Evolutionary conservation across 2,888 invertebrate species (phyloP), one percentile per base, ranked within the genome.

Genomic region (Celastrina argiolus): DNA sequence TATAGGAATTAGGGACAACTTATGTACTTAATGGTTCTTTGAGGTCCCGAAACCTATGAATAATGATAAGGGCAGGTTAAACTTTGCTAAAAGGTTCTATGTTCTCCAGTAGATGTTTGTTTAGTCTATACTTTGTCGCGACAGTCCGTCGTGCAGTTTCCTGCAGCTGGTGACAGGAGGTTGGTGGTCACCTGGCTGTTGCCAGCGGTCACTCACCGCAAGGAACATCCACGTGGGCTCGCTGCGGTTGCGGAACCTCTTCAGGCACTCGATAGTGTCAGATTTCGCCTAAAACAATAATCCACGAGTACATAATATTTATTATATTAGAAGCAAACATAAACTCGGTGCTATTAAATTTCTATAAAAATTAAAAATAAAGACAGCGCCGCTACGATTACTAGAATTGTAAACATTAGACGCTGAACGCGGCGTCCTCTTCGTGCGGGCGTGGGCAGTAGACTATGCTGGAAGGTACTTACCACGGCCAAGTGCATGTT

Each of bases 211-310:
- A 78, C 92, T 92, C 92, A 97, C 97, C 69, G 94, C 94, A 70
- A 96, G 94, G 76, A 98, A 97, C 87, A 98, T 93, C 96, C 97
- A 98, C 0, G 96, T 96, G 0, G 98, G 98, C 79, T 98, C 96
- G 81, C 97, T 97, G 75, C 94, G 94, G 67, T 95, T 95, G 26
- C 95, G 90, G 82, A 97, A 98, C 65, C 96, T 92, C 76, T 93
- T 93, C 63, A 98, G 83, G 56, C 92, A 92, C 58, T 93, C 93
- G 66, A 98, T 95, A 0, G 93, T 92, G 80, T 98, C 97, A 26
- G 95, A 92, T 82, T 95, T 96, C 1, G 95, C 96, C 95, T 96
- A 81, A 3, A 64, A 69, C 16, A 18, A 7, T n/a, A n/a, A n/a
- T n/a, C 26, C 59, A 14, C n/a, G 42, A 34, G 14, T 31, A 31